Percentiles rank a stretch among this genome's conserved stretches.
These are phyloP conservation scores for Siphlonurus alternatus DNA, from an alignment of 2,888 invertebrate species.

Conservation along the genomic window DNA sequence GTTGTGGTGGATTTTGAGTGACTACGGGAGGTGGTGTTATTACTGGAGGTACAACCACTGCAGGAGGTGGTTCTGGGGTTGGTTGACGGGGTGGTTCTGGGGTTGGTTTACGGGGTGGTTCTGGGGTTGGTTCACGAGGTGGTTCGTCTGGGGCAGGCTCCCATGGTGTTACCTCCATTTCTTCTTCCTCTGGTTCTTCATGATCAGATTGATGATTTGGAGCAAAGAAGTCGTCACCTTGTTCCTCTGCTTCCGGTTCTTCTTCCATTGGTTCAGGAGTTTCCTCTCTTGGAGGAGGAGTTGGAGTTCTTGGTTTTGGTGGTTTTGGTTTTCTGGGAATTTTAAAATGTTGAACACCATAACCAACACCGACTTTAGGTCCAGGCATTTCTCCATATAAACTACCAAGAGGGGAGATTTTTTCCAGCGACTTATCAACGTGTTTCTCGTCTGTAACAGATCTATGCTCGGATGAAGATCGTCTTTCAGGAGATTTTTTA, in stretches of 20 bases:
- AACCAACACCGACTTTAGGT: neutral
- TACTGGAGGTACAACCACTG: neutral
- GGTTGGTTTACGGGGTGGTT: neutral
- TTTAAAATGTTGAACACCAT: neutral
- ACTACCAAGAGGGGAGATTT: neutral
- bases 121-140: neutral
- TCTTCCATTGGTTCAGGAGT: neutral
- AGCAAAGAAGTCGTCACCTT: no score
- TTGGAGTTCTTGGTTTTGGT: neutral
- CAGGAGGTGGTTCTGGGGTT: neutral
- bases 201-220: no score
- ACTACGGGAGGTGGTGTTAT: neutral
- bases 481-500: neutral
- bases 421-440: slow-evolving; percentile 1
- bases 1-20: neutral
- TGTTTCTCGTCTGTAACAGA: neutral
- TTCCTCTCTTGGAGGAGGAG: neutral
- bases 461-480: neutral
- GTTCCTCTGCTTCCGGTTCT: no score
- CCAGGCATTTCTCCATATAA: slow-evolving; percentile 2
- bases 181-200: neutral
- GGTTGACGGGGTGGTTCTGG: neutral
- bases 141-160: neutral
- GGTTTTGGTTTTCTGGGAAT: neutral
- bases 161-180: neutral